Evolutionary conservation across 2,797 vertebrate genomes (phyloP).

Genomic region (Bradypodion pumilum): DNA sequence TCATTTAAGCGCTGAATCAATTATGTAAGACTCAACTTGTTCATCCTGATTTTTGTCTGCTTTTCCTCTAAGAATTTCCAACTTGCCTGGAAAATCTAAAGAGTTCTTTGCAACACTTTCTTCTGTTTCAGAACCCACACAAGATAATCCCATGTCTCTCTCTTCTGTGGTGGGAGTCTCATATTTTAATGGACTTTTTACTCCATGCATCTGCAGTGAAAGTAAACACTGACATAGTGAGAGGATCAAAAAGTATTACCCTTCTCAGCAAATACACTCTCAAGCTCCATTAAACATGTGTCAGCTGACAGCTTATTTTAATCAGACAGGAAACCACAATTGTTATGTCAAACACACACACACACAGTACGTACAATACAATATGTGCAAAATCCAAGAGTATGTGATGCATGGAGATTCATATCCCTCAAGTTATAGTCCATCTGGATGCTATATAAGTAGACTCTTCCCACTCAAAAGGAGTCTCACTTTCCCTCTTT

Average conservation of each 20-base stretch:
- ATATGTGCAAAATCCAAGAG: neutral
- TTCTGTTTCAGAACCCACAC: conserved; percentile 53
- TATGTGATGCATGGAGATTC: neutral
- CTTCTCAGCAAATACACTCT: neutral
- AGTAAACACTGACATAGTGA: neutral
- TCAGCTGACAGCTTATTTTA: neutral
- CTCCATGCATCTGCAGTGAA: neutral
- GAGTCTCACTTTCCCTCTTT: neutral
- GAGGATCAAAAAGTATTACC: neutral
- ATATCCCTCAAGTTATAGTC: neutral
- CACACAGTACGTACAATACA: neutral
- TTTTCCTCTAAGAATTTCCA: conserved; percentile 35
- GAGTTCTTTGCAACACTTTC: conserved; percentile 59
- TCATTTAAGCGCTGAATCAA: conserved; percentile 64
- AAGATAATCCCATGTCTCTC: conserved; percentile 34
- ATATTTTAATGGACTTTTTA: conserved; percentile 28
- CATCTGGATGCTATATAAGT: neutral
- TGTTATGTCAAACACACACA: neutral
- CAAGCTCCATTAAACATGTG: neutral
- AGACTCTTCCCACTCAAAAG: neutral
- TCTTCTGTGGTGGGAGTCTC: conserved; percentile 31
- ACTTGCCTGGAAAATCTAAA: conserved; percentile 53
- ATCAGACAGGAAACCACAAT: neutral
- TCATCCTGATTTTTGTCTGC: conserved; percentile 48
- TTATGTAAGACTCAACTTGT: conserved; percentile 64